These are phyloP conservation scores for Noctilio leporinus DNA, from an alignment of 2,113 vertebrate genomes.

Conservation along the genomic window DNA sequence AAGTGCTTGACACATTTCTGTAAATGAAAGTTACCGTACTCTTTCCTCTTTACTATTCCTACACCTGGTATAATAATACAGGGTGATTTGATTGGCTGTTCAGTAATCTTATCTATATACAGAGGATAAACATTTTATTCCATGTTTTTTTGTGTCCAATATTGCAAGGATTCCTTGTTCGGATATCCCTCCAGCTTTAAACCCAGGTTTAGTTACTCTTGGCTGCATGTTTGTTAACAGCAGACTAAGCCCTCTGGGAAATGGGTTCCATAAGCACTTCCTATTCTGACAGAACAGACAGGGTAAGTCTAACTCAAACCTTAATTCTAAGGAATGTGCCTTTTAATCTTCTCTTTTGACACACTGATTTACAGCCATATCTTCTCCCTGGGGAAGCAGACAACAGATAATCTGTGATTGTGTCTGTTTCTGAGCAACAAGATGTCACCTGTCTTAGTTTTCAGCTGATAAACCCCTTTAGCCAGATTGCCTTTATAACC, in stretches of 20 bases:
- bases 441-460: slow-evolving; percentile 16
- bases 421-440: slow-evolving; percentile 13
- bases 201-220: slow-evolving; percentile 25
- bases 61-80: slow-evolving; percentile 6
- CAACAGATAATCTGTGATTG: background rate
- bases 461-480: background rate
- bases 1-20: slow-evolving; percentile 12
- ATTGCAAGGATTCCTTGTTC: background rate
- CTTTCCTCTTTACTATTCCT: background rate
- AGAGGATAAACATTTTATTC: slow-evolving; percentile 30
- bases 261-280: slow-evolving; percentile 3
- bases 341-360: slow-evolving; percentile 23
- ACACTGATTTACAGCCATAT: background rate
- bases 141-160: slow-evolving; percentile 14
- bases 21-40: background rate
- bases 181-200: slow-evolving; percentile 2
- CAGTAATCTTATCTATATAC: slow-evolving; percentile 34
- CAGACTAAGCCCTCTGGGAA: background rate
- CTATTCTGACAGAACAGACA: slow-evolving; percentile 15
- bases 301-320: slow-evolving; percentile 24
- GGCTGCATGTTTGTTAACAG: background rate
- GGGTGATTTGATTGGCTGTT: slow-evolving; percentile 16
- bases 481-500: background rate
- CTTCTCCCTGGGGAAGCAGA: slow-evolving; percentile 1
- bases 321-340: slow-evolving; percentile 36